Evolutionary conservation across 2,113 vertebrate species (phyloP).

Genomic region (Carettochelys insculpta): DNA sequence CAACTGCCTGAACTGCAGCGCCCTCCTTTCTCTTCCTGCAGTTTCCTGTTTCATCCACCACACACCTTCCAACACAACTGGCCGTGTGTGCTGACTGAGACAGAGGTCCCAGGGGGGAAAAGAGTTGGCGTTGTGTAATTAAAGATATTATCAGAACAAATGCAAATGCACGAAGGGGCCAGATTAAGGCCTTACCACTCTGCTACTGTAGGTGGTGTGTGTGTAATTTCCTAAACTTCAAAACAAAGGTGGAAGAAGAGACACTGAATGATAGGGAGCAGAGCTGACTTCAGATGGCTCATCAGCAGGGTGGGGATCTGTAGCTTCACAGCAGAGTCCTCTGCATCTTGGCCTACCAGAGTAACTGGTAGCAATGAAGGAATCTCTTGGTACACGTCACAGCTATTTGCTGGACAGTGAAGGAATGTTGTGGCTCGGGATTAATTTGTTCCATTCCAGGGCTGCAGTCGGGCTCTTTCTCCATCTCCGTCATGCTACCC

Average conservation of each 20-base stretch:
- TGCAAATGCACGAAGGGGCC: neutral
- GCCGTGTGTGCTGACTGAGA: too few species aligned
- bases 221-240: neutral
- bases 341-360: neutral
- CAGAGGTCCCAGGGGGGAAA: too few species aligned
- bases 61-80: neutral
- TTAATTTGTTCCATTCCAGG: neutral
- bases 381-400: neutral
- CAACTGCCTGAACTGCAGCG: neutral
- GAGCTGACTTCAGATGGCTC: neutral
- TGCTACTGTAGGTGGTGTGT: neutral
- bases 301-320: neutral
- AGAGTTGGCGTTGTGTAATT: neutral
- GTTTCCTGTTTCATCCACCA: neutral
- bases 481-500: neutral
- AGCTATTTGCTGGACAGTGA: neutral
- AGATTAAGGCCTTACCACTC: neutral
- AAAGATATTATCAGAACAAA: neutral
- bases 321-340: rapidly evolving
- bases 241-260: neutral
- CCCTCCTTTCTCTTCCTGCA: neutral
- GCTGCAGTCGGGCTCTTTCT: neutral
- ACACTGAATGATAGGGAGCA: neutral
- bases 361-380: neutral
- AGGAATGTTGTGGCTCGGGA: neutral